Evolutionary conservation across 2,113 vertebrate genomes (phyloP).

Genomic region (Turdus rufiventris): DNA sequence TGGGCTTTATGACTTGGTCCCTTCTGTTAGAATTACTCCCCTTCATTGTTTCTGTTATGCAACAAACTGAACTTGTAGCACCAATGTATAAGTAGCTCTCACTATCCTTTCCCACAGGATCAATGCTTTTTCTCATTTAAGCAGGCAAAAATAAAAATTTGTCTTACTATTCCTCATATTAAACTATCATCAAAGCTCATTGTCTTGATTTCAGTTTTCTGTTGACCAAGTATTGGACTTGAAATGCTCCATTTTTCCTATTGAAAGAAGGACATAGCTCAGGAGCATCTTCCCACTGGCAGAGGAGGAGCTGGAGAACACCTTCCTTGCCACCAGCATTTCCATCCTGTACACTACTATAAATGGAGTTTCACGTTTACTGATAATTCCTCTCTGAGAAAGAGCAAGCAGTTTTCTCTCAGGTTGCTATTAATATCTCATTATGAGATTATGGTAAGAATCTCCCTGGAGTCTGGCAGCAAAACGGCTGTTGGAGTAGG

Average conservation of each 20-base stretch:
- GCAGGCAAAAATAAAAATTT: neutral
- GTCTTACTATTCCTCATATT: neutral
- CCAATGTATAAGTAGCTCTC: neutral
- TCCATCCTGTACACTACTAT: neutral
- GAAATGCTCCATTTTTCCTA: neutral
- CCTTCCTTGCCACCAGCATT: neutral
- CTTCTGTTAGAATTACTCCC: neutral
- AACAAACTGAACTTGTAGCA: neutral
- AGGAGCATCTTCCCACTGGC: neutral
- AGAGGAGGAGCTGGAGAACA: neutral
- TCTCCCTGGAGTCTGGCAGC: neutral
- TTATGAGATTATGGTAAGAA: constrained; percentile 6
- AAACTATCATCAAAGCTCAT: neutral
- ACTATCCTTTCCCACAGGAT: neutral
- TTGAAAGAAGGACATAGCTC: neutral
- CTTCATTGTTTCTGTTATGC: neutral
- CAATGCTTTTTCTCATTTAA: neutral
- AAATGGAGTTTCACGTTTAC: neutral
- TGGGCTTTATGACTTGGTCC: neutral
- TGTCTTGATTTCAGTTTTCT: neutral
- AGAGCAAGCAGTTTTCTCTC: neutral
- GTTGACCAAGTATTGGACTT: neutral
- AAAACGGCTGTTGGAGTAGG: neutral
- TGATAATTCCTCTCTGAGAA: neutral
- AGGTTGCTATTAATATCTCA: constrained; percentile 5